These are phyloP conservation scores for Anguilla megastoma DNA, from an alignment of 2,797 vertebrate species.

Conservation along the genomic window DNA sequence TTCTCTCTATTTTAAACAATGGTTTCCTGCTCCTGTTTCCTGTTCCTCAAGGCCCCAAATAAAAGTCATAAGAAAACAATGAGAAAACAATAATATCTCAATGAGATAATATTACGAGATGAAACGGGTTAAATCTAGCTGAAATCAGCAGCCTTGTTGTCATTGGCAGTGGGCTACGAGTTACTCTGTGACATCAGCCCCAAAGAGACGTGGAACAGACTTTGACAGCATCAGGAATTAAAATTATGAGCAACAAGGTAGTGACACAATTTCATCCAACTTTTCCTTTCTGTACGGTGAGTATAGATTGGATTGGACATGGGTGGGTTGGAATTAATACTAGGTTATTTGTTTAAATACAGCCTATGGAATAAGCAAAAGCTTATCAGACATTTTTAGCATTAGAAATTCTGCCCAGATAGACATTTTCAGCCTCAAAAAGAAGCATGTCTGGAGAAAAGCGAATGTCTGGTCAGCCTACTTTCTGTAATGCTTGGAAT, in stretches of 20 bases:
- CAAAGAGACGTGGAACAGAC: neutral
- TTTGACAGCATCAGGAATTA: neutral
- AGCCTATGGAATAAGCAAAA: neutral
- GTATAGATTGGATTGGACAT: neutral
- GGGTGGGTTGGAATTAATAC: no score
- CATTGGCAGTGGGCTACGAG: conserved; percentile 6
- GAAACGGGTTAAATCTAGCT: neutral
- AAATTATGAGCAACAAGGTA: neutral
- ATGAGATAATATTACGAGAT: conserved; percentile 1
- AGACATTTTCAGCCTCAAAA: neutral
- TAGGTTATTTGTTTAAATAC: no score
- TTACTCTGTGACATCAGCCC: neutral
- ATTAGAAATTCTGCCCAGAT: neutral
- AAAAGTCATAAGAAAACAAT: neutral
- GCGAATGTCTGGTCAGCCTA: neutral
- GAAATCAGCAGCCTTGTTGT: neutral
- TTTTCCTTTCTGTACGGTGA: neutral
- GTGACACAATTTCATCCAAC: neutral
- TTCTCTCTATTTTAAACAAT: neutral
- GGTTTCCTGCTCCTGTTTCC: neutral
- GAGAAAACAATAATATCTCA: neutral
- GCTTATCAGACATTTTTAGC: neutral
- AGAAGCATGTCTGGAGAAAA: neutral
- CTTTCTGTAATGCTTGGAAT: neutral
- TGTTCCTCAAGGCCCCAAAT: neutral